A percentile compares a stretch with the other conserved stretches of the same genome.
Evolutionary conservation across 2,797 vertebrate species (phyloP).

Genomic region (Oreochromis mossambicus): DNA sequence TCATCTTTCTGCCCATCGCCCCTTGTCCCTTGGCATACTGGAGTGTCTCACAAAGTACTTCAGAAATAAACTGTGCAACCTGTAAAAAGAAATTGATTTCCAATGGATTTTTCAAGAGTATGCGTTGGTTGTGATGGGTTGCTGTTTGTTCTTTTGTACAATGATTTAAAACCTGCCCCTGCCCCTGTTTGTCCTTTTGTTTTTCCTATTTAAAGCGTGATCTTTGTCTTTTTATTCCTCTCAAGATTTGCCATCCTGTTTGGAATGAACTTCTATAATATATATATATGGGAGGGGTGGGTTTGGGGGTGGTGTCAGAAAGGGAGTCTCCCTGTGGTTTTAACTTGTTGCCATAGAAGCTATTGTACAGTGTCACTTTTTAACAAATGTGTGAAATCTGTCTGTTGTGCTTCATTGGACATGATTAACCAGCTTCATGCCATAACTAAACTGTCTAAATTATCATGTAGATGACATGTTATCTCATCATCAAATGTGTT

Average conservation of each 20-base stretch:
- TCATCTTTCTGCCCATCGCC: slow-evolving; percentile 25
- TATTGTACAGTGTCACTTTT: slow-evolving; percentile 82
- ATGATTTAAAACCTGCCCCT: slow-evolving; percentile 61
- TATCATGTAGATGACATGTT: slow-evolving; percentile 39
- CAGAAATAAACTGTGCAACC: slow-evolving; percentile 86
- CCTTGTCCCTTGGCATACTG: slow-evolving; percentile 56
- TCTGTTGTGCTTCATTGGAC: slow-evolving; percentile 64
- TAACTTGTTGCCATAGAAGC: slow-evolving; percentile 68
- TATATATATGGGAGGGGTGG: slow-evolving; percentile 28
- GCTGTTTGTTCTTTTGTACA: slow-evolving; percentile 76
- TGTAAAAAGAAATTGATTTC: slow-evolving; percentile 83
- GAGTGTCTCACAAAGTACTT: slow-evolving; percentile 61
- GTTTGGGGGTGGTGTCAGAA: slow-evolving; percentile 3
- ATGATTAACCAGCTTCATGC: slow-evolving; percentile 51
- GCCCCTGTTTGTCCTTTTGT: slow-evolving; percentile 35
- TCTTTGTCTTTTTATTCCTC: slow-evolving; percentile 64
- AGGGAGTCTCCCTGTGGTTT: slow-evolving; percentile 65
- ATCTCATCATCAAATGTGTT: slow-evolving; percentile 52
- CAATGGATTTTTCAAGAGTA: slow-evolving; percentile 81
- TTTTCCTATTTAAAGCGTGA: slow-evolving; percentile 43
- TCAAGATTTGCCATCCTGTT: slow-evolving; percentile 61
- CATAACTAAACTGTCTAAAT: slow-evolving; percentile 51
- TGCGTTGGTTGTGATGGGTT: slow-evolving; percentile 83
- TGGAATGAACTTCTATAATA: slow-evolving; percentile 70
- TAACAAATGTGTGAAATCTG: slow-evolving; percentile 67